Conservation (phyloP, 2,888 invertebrate species). For the Caenorhabditis zanzibari region DNA sequence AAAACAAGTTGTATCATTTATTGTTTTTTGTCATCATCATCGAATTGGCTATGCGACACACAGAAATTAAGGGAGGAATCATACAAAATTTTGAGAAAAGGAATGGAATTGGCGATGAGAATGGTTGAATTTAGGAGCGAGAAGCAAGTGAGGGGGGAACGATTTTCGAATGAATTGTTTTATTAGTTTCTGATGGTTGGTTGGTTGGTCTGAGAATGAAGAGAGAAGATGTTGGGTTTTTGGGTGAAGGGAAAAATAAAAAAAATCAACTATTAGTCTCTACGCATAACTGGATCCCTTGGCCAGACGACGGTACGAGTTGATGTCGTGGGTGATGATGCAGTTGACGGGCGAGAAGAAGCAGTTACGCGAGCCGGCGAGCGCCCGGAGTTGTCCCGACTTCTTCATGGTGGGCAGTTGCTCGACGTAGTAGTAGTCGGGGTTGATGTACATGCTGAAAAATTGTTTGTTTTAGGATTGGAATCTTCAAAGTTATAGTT, state of each 20-base stretch:
- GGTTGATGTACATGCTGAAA: constrained; percentile 59
- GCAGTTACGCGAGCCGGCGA: constrained; percentile 79
- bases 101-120: constrained; percentile 4
- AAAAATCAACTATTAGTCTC: not conserved
- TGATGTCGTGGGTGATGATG: constrained; percentile 79
- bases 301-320: constrained; percentile 76
- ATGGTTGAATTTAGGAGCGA: not conserved
- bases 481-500: no score
- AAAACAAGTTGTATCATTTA: constrained; percentile 65
- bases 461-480: not conserved
- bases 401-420: constrained; percentile 69
- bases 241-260: not conserved
- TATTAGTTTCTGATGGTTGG: no score
- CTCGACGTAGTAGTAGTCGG: constrained; percentile 62
- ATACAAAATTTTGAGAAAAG: not conserved
- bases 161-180: no score
- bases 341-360: constrained; percentile 82
- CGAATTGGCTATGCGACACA: constrained; percentile 58
- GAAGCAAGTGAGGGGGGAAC: not conserved
- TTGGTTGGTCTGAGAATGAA: not conserved
- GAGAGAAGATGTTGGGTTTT: not conserved
- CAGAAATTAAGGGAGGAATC: constrained; percentile 3
- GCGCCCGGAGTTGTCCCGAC: constrained; percentile 70
- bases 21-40: constrained; percentile 55
- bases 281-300: constrained; percentile 60